A percentile compares a stretch with the other conserved stretches of the same genome.
Conservation (phyloP, 2,113 vertebrate species). For the Galemys pyrenaicus region DNA sequence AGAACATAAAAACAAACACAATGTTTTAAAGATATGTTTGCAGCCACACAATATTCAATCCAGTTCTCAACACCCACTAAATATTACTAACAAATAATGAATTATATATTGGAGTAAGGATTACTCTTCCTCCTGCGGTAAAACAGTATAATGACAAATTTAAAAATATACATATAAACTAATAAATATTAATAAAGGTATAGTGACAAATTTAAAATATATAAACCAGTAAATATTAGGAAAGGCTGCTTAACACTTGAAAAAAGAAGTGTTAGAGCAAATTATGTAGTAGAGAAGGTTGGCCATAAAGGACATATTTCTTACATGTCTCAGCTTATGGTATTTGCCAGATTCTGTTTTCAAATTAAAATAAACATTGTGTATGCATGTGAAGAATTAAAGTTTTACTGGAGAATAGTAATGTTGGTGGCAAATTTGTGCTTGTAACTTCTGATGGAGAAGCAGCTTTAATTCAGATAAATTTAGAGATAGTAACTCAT, state of each 20-base stretch:
- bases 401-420: not conserved
- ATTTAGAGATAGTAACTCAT: not conserved
- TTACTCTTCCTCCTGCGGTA: not conserved
- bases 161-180: not conserved
- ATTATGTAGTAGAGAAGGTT: not conserved
- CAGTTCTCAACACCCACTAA: not conserved
- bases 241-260: not conserved
- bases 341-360: slow-evolving; percentile 17
- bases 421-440: not conserved
- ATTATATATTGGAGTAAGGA: not conserved
- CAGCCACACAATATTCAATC: not conserved
- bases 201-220: not conserved
- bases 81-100: not conserved
- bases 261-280: not conserved
- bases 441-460: not conserved
- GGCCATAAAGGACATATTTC: not conserved
- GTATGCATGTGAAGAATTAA: not conserved
- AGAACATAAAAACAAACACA: not conserved
- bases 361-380: not conserved
- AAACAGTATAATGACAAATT: not conserved
- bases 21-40: not conserved
- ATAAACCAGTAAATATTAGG: no score
- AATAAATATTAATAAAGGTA: no score
- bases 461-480: slow-evolving; percentile 8
- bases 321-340: not conserved